phyloP scores from a whole-genome alignment of 1,140 invertebrate genomes.

The Neodiprion fabricii region DNA sequence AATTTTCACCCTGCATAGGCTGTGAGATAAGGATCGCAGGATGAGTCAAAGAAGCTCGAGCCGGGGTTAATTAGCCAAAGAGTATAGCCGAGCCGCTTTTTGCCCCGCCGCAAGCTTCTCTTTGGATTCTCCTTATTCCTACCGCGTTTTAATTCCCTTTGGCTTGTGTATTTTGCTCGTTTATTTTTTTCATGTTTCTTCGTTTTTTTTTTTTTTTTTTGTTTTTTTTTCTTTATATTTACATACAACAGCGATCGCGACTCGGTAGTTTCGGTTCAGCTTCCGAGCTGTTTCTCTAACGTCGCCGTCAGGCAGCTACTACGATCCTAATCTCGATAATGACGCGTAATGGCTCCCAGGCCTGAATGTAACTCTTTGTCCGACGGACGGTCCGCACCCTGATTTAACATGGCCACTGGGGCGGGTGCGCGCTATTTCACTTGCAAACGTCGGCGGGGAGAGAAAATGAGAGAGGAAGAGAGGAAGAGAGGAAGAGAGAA shows the following conservation, averaged over 20 bases:
- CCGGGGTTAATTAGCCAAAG: constrained; percentile 54
- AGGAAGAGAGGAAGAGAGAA: constrained; percentile 15
- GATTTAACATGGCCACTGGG: constrained; percentile 13
- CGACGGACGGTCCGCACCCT: constrained; percentile 36
- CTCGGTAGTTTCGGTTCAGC: neutral
- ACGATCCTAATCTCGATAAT: constrained; percentile 63
- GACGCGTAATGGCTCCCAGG: constrained; percentile 59
- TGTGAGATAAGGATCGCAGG: constrained; percentile 53
- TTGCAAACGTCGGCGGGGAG: neutral
- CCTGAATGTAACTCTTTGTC: constrained; percentile 61
- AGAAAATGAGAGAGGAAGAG: constrained; percentile 12
- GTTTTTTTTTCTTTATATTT: neutral
- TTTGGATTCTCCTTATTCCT: constrained; percentile 4
- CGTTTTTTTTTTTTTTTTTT: neutral
- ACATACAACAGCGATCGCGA: neutral
- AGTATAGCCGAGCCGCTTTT: constrained; percentile 38
- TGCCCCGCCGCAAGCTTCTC: constrained; percentile 40
- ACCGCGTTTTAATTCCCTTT: neutral
- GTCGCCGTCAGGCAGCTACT: constrained; percentile 12
- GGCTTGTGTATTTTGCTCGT: constrained; percentile 16
- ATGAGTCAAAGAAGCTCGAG: constrained; percentile 37
- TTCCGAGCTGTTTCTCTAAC: neutral
- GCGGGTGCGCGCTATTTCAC: constrained; percentile 8
- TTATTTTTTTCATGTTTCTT: neutral
- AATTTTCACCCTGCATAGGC: constrained; percentile 39